These are phyloP conservation scores for Oceanites oceanicus DNA, from an alignment of 2,113 vertebrate species.

Conservation along the genomic window DNA sequence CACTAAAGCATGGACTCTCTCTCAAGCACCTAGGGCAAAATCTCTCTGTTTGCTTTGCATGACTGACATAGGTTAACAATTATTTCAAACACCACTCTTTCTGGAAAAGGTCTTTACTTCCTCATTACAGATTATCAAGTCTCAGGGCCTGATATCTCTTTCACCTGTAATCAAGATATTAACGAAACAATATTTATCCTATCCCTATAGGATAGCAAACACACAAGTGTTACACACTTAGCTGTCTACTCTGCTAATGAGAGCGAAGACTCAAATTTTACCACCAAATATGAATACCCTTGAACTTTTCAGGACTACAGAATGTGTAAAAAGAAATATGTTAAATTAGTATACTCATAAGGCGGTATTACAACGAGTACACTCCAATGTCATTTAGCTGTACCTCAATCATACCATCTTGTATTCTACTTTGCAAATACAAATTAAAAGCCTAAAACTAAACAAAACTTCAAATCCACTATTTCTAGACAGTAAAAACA, in stretches of 20 bases:
- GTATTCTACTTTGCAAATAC: constrained; percentile 4
- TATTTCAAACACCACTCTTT: constrained; percentile 36
- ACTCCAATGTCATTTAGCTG: neutral
- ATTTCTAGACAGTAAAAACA: neutral
- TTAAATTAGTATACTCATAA: neutral
- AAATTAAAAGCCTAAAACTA: neutral
- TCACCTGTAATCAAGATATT: neutral
- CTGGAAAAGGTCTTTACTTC: constrained; percentile 33
- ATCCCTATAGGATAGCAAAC: neutral
- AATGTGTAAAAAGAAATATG: neutral
- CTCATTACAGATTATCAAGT: constrained; percentile 13
- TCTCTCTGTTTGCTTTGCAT: constrained; percentile 40
- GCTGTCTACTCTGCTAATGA: neutral
- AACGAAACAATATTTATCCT: neutral
- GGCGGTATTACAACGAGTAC: neutral
- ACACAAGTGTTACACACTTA: neutral
- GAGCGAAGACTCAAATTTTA: neutral
- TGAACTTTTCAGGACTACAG: neutral
- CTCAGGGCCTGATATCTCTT: neutral
- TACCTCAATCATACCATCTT: neutral
- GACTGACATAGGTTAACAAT: constrained; percentile 57
- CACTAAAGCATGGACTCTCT: constrained; percentile 2
- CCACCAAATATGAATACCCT: neutral
- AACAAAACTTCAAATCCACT: neutral
- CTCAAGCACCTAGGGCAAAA: constrained; percentile 42